phyloP scores from a whole-genome alignment of 2,113 vertebrate genomes.

The Craseonycteris thonglongyai region DNA sequence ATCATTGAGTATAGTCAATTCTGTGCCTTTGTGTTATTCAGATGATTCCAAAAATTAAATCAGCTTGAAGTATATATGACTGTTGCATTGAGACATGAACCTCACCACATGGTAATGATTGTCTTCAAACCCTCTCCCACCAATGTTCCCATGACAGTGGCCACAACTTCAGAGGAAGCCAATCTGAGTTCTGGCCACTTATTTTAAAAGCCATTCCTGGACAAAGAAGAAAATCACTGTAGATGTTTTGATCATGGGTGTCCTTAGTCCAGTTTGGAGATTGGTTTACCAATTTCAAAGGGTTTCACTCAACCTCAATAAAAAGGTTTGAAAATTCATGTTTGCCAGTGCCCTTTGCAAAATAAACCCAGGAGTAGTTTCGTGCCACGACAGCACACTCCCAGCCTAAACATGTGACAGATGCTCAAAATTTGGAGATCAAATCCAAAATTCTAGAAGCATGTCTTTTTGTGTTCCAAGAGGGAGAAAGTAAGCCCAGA shows the following conservation, averaged over 20 bases:
- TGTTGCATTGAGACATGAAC: neutral
- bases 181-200: neutral
- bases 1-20: neutral
- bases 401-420: conserved; percentile 32
- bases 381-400: neutral
- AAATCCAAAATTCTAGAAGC: conserved; percentile 7
- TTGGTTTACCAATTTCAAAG: neutral
- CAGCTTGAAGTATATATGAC: neutral
- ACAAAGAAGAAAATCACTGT: neutral
- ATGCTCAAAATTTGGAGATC: conserved; percentile 14
- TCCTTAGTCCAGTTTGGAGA: neutral
- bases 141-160: neutral
- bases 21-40: neutral
- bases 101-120: neutral
- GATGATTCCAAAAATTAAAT: neutral
- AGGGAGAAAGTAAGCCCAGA: neutral
- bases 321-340: neutral
- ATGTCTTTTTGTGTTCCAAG: conserved; percentile 27
- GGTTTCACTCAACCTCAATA: neutral
- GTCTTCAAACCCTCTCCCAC: neutral
- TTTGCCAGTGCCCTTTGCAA: conserved; percentile 7
- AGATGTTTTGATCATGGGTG: neutral
- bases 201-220: neutral
- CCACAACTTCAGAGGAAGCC: neutral
- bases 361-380: conserved; percentile 4